Evolutionary conservation across 2,888 invertebrate genomes (phyloP).

Genomic region (Monoplex corrugatus): DNA sequence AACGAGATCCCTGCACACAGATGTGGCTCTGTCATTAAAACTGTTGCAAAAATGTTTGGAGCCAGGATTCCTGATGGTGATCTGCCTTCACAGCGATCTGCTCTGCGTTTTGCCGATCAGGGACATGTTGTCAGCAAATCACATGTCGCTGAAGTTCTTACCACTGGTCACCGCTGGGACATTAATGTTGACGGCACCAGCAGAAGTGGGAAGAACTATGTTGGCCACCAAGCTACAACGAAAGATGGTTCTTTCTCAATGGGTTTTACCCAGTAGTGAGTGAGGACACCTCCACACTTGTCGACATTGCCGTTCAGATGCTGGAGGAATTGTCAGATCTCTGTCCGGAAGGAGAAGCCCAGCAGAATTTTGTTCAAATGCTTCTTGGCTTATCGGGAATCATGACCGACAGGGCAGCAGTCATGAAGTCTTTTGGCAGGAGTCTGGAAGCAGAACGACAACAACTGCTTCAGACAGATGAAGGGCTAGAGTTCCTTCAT

Average conservation of each 20-base stretch:
- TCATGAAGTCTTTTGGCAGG: conserved; percentile 27
- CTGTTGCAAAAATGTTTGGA: conserved; percentile 8
- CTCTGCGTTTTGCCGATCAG: conserved; percentile 38
- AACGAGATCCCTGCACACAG: conserved; percentile 21
- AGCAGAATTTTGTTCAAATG: neutral
- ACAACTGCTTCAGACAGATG: neutral
- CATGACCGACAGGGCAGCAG: conserved; percentile 36
- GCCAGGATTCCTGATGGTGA: conserved; percentile 15
- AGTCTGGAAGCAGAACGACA: neutral
- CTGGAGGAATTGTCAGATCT: conserved; percentile 30
- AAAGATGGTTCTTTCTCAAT: neutral
- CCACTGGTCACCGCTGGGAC: neutral
- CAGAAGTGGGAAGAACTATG: conserved; percentile 14
- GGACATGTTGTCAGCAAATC: conserved; percentile 33
- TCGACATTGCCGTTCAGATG: conserved; percentile 23
- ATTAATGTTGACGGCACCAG: conserved; percentile 32
- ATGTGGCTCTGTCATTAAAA: conserved; percentile 31
- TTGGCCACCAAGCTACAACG: neutral
- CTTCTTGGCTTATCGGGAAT: neutral
- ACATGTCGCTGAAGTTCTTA: conserved; percentile 23
- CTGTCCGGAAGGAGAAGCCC: neutral
- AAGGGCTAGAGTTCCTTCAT: conserved; percentile 17
- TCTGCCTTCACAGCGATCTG: conserved; percentile 14
- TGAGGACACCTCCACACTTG: conserved; percentile 5
- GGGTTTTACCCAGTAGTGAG: conserved; percentile 1